Conservation (phyloP, 2,113 vertebrate genomes). For the Anolis sagrei region DNA sequence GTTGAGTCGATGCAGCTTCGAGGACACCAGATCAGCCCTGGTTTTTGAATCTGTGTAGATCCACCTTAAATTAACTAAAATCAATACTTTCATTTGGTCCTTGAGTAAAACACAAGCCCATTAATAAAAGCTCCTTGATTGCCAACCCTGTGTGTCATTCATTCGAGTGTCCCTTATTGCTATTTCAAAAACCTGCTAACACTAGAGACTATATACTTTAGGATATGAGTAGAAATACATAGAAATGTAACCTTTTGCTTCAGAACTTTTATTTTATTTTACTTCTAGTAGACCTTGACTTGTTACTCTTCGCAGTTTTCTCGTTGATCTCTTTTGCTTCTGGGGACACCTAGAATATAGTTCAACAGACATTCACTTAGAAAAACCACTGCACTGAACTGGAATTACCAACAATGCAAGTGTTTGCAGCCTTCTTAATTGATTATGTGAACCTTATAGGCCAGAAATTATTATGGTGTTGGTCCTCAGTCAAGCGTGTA, state of each 20-base stretch:
- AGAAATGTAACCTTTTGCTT: not conserved
- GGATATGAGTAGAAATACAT: not conserved
- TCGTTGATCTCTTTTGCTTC: not conserved
- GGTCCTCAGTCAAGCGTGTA: conserved; percentile 42
- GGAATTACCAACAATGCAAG: conserved; percentile 25
- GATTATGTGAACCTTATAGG: conserved; percentile 37
- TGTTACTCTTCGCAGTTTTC: not conserved
- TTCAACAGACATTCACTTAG: not conserved
- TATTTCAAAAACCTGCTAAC: no score
- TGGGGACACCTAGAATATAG: not conserved
- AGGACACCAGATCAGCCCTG: no score
- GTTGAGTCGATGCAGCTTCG: no score
- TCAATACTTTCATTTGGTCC: no score
- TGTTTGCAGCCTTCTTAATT: conserved; percentile 37
- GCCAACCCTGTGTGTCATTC: no score
- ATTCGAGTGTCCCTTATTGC: no score
- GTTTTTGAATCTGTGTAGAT: no score
- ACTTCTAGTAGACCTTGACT: not conserved
- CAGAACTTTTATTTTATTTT: not conserved
- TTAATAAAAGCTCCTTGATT: no score
- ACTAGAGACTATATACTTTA: not conserved
- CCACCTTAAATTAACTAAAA: no score
- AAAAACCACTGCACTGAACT: not conserved
- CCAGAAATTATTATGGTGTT: conserved; percentile 43
- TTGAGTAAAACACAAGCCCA: no score